phyloP scores from a whole-genome alignment of 2,797 vertebrate species.

The Balearica regulorum region DNA sequence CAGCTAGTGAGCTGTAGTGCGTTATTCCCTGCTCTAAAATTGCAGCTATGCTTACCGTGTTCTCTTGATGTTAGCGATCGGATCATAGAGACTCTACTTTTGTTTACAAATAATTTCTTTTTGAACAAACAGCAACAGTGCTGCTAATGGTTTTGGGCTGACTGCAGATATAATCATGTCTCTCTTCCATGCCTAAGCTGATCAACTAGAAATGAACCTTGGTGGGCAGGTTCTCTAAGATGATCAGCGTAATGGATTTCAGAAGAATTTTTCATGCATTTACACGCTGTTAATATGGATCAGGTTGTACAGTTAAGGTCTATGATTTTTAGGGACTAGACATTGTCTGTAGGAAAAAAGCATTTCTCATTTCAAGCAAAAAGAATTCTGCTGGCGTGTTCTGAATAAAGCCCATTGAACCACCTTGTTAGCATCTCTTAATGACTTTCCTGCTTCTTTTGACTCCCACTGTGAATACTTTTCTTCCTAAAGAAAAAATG shows the following conservation, averaged over 20 bases:
- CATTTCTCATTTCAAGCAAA: not conserved
- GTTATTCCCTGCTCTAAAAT: not conserved
- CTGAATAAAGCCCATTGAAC: not conserved
- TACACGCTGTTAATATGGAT: not conserved
- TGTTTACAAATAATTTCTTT: constrained; percentile 12
- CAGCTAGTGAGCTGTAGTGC: not conserved
- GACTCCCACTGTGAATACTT: not conserved
- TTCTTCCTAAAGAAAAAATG: not conserved
- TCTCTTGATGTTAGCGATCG: not conserved
- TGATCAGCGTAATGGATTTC: not conserved
- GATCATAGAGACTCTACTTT: not conserved
- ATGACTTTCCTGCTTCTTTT: not conserved
- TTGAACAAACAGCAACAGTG: not conserved
- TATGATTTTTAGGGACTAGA: not conserved
- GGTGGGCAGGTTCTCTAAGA: not conserved
- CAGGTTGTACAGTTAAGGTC: not conserved
- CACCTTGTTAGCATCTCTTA: not conserved
- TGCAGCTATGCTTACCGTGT: not conserved
- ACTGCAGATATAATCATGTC: not conserved
- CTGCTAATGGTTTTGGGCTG: not conserved
- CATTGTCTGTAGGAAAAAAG: not conserved
- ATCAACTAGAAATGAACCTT: not conserved
- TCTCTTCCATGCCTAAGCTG: not conserved
- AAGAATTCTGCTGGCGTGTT: not conserved
- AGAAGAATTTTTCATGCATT: not conserved